Evolutionary conservation across 1,140 invertebrate genomes (phyloP).

Genomic region (Eueides isabella): DNA sequence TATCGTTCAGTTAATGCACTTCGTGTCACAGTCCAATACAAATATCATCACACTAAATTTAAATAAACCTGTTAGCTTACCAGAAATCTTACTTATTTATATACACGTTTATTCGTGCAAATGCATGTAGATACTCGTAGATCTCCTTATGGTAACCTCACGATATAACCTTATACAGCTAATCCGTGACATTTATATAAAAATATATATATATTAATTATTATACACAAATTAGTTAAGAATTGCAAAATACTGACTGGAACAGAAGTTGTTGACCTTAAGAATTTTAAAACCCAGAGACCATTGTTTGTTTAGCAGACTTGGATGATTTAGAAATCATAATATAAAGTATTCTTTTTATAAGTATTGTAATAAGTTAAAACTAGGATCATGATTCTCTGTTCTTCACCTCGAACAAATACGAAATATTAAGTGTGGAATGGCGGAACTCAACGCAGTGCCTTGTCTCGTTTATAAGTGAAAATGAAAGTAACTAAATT

Average conservation of each 20-base stretch:
- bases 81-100: background rate
- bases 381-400: too few species aligned
- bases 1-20: too few species aligned
- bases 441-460: too few species aligned
- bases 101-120: constrained; percentile 8
- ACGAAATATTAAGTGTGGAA: too few species aligned
- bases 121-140: background rate
- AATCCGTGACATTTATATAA: constrained; percentile 1
- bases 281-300: background rate
- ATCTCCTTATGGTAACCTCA: constrained; percentile 19
- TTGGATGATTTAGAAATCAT: background rate
- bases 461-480: too few species aligned
- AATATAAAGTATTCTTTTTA: too few species aligned
- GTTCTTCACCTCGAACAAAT: too few species aligned
- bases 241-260: too few species aligned
- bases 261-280: too few species aligned
- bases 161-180: constrained; percentile 12
- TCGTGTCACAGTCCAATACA: background rate
- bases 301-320: too few species aligned
- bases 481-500: too few species aligned
- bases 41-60: background rate
- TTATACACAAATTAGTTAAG: background rate
- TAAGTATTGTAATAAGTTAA: too few species aligned
- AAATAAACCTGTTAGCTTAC: background rate
- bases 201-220: background rate